Evolutionary conservation across 2,888 invertebrate species (phyloP).

Genomic region (Cacoxenus indagator): DNA sequence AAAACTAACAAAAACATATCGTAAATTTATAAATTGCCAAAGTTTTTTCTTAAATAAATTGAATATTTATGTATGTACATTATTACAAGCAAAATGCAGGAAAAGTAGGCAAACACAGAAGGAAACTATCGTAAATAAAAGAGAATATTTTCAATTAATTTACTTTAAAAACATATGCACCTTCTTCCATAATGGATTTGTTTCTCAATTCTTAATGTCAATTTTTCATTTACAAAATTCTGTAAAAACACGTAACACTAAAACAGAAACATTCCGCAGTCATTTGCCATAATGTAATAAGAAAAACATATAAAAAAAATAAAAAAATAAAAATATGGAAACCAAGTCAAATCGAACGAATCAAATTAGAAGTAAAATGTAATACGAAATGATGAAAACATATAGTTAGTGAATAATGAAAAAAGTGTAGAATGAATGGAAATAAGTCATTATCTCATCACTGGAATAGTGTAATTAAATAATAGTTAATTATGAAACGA

Average conservation of each 20-base stretch:
- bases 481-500: no score
- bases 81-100: background rate
- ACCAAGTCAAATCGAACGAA: background rate
- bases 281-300: background rate
- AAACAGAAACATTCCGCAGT: conserved; percentile 11
- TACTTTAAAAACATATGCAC: no score
- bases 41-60: conserved; percentile 57
- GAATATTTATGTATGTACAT: conserved; percentile 11
- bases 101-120: conserved; percentile 18
- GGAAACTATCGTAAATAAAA: conserved; percentile 4
- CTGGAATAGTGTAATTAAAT: no score
- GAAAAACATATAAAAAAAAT: background rate
- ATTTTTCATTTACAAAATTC: background rate
- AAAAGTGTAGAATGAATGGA: background rate
- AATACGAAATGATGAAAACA: no score
- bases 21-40: conserved; percentile 69
- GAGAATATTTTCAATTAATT: no score
- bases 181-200: no score
- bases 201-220: background rate
- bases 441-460: background rate
- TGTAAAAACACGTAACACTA: background rate
- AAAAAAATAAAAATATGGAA: background rate
- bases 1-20: conserved; percentile 69
- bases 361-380: background rate
- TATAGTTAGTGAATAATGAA: background rate